Conservation (phyloP, 2,797 vertebrate genomes). For the Gastrophryne carolinensis region DNA sequence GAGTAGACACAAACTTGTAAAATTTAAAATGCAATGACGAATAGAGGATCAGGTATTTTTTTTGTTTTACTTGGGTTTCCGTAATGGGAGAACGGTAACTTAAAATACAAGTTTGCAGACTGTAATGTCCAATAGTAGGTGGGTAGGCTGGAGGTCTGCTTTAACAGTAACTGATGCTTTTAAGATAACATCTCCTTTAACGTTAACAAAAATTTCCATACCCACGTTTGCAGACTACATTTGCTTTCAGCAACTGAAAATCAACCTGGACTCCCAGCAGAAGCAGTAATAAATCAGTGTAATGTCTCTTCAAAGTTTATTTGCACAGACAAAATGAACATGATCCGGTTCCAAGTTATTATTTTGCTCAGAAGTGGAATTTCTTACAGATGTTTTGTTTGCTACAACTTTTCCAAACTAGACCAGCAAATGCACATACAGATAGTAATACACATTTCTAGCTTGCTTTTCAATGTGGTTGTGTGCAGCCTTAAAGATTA, state of each 20-base stretch:
- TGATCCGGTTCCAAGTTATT: not conserved
- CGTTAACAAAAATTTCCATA: not conserved
- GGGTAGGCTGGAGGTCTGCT: no score
- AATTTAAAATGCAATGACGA: no score
- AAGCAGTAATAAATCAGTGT: not conserved
- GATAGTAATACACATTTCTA: no score
- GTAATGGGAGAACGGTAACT: no score
- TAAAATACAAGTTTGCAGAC: no score
- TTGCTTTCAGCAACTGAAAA: not conserved
- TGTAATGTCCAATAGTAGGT: no score
- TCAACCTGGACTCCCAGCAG: not conserved
- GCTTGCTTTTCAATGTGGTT: no score
- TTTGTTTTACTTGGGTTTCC: no score
- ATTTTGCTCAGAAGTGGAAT: not conserved
- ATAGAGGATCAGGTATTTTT: no score
- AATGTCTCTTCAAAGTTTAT: not conserved
- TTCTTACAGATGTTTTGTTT: not conserved
- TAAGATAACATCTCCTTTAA: not conserved
- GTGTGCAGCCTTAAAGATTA: no score
- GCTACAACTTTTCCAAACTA: not conserved
- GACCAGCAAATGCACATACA: no score
- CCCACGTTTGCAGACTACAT: not conserved
- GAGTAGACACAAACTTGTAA: no score
- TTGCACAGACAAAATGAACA: not conserved
- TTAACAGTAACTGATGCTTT: not conserved